These are phyloP conservation scores for Epizoanthus scotinus DNA, from an alignment of 92 coral and sea anemone genomes.

Conservation along the genomic window DNA sequence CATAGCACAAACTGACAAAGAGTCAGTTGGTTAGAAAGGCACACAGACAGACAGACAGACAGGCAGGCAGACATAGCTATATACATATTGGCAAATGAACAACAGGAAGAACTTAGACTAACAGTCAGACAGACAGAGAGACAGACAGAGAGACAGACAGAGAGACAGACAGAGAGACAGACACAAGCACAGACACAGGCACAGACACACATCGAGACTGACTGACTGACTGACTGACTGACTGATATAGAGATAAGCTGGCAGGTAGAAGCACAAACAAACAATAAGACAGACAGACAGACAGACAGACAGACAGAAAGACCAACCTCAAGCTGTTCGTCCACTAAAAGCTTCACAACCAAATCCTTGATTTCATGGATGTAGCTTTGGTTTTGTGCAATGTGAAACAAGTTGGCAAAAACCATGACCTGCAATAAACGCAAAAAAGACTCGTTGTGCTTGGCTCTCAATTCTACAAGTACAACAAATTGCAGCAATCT, in stretches of 20 bases:
- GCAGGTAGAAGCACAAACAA: no score
- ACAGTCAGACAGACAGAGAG: slow-evolving; percentile 7
- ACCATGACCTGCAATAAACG: slow-evolving; percentile 71
- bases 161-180: slow-evolving; percentile 7
- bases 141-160: slow-evolving; percentile 9
- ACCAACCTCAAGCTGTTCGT: slow-evolving; percentile 89
- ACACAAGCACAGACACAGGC: background rate
- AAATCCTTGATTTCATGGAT: slow-evolving; percentile 73
- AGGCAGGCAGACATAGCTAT: background rate
- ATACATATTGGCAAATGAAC: background rate
- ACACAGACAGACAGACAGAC: background rate
- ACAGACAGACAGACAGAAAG: background rate
- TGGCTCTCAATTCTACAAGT: background rate
- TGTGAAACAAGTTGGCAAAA: slow-evolving; percentile 83
- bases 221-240: no score
- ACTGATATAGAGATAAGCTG: no score
- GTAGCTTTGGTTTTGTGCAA: slow-evolving; percentile 66
- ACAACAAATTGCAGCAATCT: background rate
- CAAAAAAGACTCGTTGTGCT: background rate
- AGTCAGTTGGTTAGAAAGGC: background rate
- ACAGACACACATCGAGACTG: no score
- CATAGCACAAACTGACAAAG: background rate
- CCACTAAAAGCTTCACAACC: slow-evolving; percentile 75
- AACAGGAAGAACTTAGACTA: background rate
- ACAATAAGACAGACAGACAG: background rate